Percentiles rank a stretch among this genome's conserved stretches.
Evolutionary conservation across 2,888 invertebrate species (phyloP).

Genomic region (Lissonota sp.): DNA sequence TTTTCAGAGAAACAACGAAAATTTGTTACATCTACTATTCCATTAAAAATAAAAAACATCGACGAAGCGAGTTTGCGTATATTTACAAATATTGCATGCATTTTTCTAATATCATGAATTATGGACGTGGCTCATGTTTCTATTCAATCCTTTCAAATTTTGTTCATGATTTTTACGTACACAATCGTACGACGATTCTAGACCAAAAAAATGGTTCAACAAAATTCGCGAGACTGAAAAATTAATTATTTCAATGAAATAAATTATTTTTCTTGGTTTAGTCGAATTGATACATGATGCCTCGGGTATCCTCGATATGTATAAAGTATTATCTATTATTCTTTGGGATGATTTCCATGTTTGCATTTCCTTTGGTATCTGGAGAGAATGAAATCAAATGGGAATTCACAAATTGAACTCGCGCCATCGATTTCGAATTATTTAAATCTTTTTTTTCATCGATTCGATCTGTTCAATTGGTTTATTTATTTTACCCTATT

Average conservation of each 20-base stretch:
- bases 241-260: neutral
- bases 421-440: neutral
- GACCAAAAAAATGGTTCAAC: no score
- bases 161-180: no score
- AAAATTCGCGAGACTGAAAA: no score
- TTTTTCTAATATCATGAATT: no score
- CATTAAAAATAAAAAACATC: no score
- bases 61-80: no score
- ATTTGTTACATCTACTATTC: no score
- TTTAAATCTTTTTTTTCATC: conserved; percentile 10
- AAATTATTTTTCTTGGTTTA: neutral
- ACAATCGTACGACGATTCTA: no score
- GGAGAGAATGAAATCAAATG: conserved; percentile 23
- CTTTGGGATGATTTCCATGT: conserved; percentile 24
- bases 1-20: no score
- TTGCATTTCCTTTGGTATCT: conserved; percentile 9
- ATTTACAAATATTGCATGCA: no score
- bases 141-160: no score
- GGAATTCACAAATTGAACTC: neutral
- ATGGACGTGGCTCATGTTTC: no score
- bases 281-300: neutral
- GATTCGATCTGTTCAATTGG: neutral
- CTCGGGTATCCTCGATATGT: neutral
- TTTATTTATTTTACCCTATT: neutral
- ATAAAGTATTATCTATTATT: conserved; percentile 11